These are phyloP conservation scores for Drosophila mojavensis DNA, from an alignment of 1,140 invertebrate genomes.

Conservation along the genomic window DNA sequence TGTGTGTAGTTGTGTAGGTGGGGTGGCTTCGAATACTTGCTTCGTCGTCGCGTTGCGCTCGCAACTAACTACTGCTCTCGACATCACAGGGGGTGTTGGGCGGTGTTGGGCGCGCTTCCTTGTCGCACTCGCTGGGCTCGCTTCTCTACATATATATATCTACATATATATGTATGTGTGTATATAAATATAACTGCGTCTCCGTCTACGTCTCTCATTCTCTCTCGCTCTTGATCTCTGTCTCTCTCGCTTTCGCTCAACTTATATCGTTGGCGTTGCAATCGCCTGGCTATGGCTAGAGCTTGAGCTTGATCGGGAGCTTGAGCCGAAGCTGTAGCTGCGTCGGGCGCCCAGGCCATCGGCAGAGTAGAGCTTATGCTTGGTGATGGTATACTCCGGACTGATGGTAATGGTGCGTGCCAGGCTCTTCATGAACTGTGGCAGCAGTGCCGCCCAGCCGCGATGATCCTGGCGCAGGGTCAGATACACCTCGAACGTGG, in stretches of 20 bases:
- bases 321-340: constrained; percentile 72
- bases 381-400: constrained; percentile 91
- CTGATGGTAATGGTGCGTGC: constrained; percentile 91
- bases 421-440: constrained; percentile 93
- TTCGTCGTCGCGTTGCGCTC: constrained; percentile 72
- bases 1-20: constrained; percentile 68
- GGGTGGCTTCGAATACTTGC: constrained; percentile 82
- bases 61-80: constrained; percentile 78
- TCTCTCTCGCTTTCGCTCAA: constrained; percentile 2
- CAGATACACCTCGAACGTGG: constrained; percentile 93
- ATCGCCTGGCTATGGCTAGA: constrained; percentile 66
- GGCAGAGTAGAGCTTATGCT: constrained; percentile 91
- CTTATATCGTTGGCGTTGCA: constrained; percentile 73
- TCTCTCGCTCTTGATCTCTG: constrained; percentile 5
- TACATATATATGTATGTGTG: not conserved
- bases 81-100: constrained; percentile 57
- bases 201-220: constrained; percentile 35
- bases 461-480: constrained; percentile 92
- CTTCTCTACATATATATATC: constrained; percentile 17
- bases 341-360: constrained; percentile 65
- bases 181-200: constrained; percentile 26
- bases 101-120: constrained; percentile 43
- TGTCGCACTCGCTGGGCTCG: constrained; percentile 49
- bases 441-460: constrained; percentile 92
- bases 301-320: constrained; percentile 30